phyloP scores from a whole-genome alignment of 1,140 invertebrate species.

The Drosophila pallidifrons region DNA sequence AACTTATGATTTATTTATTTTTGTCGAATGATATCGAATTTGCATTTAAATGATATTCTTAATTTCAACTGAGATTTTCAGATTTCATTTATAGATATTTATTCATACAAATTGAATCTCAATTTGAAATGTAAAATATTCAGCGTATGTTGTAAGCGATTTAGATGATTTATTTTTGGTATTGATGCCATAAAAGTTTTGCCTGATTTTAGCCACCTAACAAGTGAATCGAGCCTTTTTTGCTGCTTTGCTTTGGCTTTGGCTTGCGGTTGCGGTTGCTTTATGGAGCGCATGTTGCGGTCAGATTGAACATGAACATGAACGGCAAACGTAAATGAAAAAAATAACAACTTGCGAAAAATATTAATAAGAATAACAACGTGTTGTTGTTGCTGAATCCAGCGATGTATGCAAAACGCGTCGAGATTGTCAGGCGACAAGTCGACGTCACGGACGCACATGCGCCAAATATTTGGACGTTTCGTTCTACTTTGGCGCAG shows the following conservation, averaged over 20 bases:
- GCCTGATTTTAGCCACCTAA: too few relatives aligned
- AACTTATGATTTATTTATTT: too few relatives aligned
- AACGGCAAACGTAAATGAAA: slow-evolving; percentile 18
- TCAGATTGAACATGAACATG: slow-evolving; percentile 34
- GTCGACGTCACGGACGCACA: slow-evolving; percentile 50
- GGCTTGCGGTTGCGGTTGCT: neutral
- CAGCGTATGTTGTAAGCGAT: too few relatives aligned
- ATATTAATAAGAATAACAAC: slow-evolving; percentile 35
- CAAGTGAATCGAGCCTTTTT: neutral
- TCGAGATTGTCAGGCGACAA: slow-evolving; percentile 33
- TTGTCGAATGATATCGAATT: too few relatives aligned
- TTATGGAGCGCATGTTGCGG: slow-evolving; percentile 37
- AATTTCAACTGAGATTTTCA: too few relatives aligned
- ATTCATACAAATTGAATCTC: too few relatives aligned
- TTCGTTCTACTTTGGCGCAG: slow-evolving; percentile 70
- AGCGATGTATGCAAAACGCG: slow-evolving; percentile 51
- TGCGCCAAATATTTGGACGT: slow-evolving; percentile 74
- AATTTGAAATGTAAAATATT: too few relatives aligned
- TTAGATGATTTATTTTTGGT: too few relatives aligned
- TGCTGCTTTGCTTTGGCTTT: neutral
- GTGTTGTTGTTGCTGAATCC: neutral
- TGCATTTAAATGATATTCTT: too few relatives aligned
- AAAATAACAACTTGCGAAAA: slow-evolving; percentile 29
- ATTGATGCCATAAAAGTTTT: too few relatives aligned
- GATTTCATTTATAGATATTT: too few relatives aligned